These are phyloP conservation scores for Nematopogon swammerdamellus DNA, from an alignment of 2,888 invertebrate species.

Conservation along the genomic window DNA sequence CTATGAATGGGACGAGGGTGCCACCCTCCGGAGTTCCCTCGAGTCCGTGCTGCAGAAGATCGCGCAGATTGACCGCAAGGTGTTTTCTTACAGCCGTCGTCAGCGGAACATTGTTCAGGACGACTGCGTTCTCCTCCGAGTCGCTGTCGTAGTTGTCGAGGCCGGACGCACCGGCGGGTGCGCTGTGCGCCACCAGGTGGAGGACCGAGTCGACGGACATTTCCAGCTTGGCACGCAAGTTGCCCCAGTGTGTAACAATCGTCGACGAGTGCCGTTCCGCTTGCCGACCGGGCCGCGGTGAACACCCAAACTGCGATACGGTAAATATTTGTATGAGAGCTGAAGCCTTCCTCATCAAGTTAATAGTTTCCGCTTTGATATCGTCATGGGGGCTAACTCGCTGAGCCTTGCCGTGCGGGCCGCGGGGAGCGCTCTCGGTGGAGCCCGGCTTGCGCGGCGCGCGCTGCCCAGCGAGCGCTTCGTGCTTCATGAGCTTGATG, in stretches of 20 bases:
- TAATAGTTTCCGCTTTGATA: constrained; percentile 59
- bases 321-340: constrained; percentile 90
- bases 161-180: constrained; percentile 33
- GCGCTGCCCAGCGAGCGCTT: constrained; percentile 45
- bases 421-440: too few species aligned
- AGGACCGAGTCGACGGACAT: constrained; percentile 75
- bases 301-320: constrained; percentile 89
- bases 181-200: constrained; percentile 54
- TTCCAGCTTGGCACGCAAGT: constrained; percentile 90
- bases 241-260: constrained; percentile 93
- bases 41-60: constrained; percentile 93
- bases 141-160: constrained; percentile 62
- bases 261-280: constrained; percentile 81
- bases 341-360: constrained; percentile 83
- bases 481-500: constrained; percentile 90
- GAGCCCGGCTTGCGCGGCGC: constrained; percentile 14
- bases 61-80: constrained; percentile 84
- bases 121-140: constrained; percentile 52
- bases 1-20: constrained; percentile 84
- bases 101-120: constrained; percentile 70
- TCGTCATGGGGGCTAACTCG: constrained; percentile 40
- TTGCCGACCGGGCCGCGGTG: constrained; percentile 65
- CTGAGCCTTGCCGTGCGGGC: constrained; percentile 24
- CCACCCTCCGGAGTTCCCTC: constrained; percentile 56
- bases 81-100: constrained; percentile 90